Conservation (phyloP, 2,113 vertebrate species). For the Crypturellus undulatus region DNA sequence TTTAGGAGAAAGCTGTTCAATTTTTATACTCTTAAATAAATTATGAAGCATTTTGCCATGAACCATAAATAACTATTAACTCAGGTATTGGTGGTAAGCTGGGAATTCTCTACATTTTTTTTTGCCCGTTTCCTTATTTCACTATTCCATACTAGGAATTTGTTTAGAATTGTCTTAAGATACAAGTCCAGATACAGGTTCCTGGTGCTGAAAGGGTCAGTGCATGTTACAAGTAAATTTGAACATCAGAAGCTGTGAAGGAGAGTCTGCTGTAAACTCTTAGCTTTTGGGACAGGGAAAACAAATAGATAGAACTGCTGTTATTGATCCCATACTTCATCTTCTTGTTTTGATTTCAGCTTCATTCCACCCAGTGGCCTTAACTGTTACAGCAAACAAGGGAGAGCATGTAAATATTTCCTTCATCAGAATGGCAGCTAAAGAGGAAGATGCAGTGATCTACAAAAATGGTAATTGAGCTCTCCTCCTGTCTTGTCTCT, state of each 20-base stretch:
- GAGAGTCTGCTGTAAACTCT: background rate
- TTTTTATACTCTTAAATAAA: background rate
- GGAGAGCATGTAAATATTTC: conserved; percentile 85
- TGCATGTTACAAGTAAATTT: background rate
- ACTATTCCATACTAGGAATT: background rate
- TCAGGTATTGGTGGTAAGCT: background rate
- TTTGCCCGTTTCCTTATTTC: background rate
- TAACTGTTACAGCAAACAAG: conserved; percentile 87
- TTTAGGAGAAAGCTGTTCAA: background rate
- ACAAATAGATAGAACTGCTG: background rate
- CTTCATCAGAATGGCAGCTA: conserved; percentile 80
- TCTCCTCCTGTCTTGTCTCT: background rate
- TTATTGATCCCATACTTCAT: background rate
- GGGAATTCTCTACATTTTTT: background rate
- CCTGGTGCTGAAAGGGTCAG: background rate
- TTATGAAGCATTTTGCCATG: background rate
- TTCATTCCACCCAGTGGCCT: conserved; percentile 82
- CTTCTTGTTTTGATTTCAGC: conserved; percentile 75
- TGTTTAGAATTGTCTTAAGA: background rate
- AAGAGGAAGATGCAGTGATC: conserved; percentile 87
- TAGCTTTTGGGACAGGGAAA: background rate
- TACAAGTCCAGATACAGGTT: background rate
- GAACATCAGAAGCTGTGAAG: background rate
- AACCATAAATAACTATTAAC: background rate
- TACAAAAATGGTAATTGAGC: conserved; percentile 83